These are phyloP conservation scores for Drosophila sturtevanti DNA, from an alignment of 1,140 invertebrate genomes.

Conservation along the genomic window DNA sequence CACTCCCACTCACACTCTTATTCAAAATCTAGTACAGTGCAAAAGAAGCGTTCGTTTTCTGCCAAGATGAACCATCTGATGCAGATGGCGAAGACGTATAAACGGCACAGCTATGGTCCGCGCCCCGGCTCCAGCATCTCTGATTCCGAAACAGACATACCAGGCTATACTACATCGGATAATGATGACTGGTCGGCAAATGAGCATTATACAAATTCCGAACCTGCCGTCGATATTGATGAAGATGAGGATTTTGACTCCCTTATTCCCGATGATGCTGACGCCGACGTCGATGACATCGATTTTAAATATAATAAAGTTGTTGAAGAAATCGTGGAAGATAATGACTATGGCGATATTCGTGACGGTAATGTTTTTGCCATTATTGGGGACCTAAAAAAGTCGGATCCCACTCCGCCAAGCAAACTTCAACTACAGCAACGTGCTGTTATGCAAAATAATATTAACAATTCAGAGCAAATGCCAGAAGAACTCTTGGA, in stretches of 20 bases:
- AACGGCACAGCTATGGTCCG: slow-evolving; percentile 68
- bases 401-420: neutral
- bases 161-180: slow-evolving; percentile 62
- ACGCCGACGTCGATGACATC: neutral
- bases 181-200: slow-evolving; percentile 52
- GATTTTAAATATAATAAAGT: neutral
- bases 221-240: neutral
- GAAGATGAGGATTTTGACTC: slow-evolving; percentile 3
- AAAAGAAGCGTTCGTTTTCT: slow-evolving; percentile 61
- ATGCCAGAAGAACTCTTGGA: slow-evolving; percentile 40
- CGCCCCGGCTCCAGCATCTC: slow-evolving; percentile 61
- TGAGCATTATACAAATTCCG: slow-evolving; percentile 25
- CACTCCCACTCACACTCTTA: slow-evolving; percentile 16
- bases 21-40: neutral
- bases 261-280: neutral
- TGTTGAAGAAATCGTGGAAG: neutral
- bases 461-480: slow-evolving; percentile 1
- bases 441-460: neutral
- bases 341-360: neutral
- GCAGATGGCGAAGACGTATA: slow-evolving; percentile 77
- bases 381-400: slow-evolving; percentile 57
- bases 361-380: slow-evolving; percentile 42
- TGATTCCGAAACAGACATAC: slow-evolving; percentile 58
- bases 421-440: slow-evolving; percentile 4
- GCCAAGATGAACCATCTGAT: slow-evolving; percentile 72